Conservation (phyloP, 2,888 invertebrate species). For the Ophion ellenae region DNA sequence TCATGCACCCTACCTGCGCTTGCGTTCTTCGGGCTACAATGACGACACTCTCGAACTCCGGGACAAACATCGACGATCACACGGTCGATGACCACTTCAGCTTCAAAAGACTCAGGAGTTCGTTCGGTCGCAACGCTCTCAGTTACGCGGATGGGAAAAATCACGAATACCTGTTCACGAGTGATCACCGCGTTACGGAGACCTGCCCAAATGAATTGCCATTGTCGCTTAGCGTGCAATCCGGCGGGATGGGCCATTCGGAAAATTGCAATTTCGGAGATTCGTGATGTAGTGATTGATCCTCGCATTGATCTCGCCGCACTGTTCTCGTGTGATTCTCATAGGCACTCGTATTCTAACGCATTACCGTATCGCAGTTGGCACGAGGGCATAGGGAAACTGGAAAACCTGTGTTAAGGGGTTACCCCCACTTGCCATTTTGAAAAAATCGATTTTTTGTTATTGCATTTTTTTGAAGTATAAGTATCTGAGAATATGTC, state of each 20-base stretch:
- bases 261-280: too few relatives aligned
- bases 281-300: too few relatives aligned
- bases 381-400: too few relatives aligned
- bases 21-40: conserved; percentile 16
- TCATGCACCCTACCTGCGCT: neutral
- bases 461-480: too few relatives aligned
- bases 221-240: neutral
- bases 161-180: neutral
- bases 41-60: conserved; percentile 19
- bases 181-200: neutral
- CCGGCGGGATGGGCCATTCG: neutral
- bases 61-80: conserved; percentile 65
- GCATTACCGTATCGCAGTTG: too few relatives aligned
- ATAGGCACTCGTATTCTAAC: too few relatives aligned
- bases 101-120: conserved; percentile 50
- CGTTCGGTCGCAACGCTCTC: conserved; percentile 46
- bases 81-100: conserved; percentile 75
- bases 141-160: conserved; percentile 27
- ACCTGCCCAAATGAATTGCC: neutral
- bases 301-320: too few relatives aligned
- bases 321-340: too few relatives aligned
- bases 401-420: too few relatives aligned
- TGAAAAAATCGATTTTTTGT: too few relatives aligned
- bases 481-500: too few relatives aligned
- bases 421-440: too few relatives aligned